Conservation (phyloP, 2,113 vertebrate species). For the Tachysurus fulvidraco region DNA sequence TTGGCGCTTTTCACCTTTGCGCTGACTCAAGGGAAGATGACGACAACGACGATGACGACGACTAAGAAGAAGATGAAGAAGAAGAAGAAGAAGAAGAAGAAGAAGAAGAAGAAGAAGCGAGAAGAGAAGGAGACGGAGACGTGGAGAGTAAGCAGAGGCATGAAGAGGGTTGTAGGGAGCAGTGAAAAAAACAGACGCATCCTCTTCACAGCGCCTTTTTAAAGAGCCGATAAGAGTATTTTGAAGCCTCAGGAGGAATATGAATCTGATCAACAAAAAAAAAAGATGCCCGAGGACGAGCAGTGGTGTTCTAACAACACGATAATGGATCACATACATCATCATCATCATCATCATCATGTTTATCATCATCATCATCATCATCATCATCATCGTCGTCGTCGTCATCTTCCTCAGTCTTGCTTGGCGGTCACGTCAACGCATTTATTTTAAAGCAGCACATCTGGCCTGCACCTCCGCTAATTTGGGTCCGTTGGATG, state of each 20-base stretch:
- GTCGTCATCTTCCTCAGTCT: constrained; percentile 51
- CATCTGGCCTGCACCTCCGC: constrained; percentile 49
- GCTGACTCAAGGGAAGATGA: constrained; percentile 70
- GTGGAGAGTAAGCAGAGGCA: constrained; percentile 21
- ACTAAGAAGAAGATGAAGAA: not conserved
- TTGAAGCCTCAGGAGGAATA: not conserved
- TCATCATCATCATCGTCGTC: constrained; percentile 33
- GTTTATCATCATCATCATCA: constrained; percentile 32
- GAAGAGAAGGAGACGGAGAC: not conserved
- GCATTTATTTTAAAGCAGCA: constrained; percentile 61
- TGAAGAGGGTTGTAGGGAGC: constrained; percentile 33
- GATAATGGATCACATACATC: constrained; percentile 26
- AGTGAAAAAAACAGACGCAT: constrained; percentile 38
- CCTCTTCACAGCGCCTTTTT: constrained; percentile 63
- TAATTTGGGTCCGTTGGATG: constrained; percentile 78
- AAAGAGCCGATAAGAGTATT: constrained; percentile 50
- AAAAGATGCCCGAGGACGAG: not conserved
- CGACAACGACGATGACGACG: not conserved
- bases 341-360: constrained; percentile 7
- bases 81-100: constrained; percentile 11
- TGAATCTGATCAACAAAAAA: not conserved
- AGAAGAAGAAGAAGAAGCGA: not conserved
- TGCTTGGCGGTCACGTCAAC: constrained; percentile 64
- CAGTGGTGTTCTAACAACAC: not conserved
- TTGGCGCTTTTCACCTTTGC: constrained; percentile 64